These are phyloP conservation scores for Gorsachius magnificus DNA, from an alignment of 2,797 vertebrate genomes.

Conservation along the genomic window DNA sequence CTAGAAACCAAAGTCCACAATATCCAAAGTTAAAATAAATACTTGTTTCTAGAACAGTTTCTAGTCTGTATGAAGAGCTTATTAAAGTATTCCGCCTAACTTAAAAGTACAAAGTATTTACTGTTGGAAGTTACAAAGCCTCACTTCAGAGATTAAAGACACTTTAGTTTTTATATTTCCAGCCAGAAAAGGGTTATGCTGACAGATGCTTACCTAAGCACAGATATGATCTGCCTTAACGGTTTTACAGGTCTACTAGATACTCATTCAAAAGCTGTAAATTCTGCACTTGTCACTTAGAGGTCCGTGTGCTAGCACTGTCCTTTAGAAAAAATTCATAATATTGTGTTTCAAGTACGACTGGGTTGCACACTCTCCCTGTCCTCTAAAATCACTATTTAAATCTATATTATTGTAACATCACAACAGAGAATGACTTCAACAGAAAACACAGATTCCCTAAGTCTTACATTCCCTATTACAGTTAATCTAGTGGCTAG, in stretches of 20 bases:
- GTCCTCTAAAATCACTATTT: background rate
- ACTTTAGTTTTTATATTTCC: background rate
- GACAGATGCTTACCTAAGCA: background rate
- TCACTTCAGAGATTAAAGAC: background rate
- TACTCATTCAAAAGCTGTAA: background rate
- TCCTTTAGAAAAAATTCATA: background rate
- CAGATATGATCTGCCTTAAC: background rate
- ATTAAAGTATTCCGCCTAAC: background rate
- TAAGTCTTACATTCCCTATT: background rate
- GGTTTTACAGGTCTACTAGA: background rate
- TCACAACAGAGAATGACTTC: background rate
- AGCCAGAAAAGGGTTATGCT: background rate
- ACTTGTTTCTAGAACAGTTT: background rate
- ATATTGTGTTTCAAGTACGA: background rate
- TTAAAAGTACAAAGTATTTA: background rate
- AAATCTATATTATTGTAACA: accelerated
- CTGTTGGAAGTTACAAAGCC: background rate
- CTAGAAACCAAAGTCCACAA: slow-evolving; percentile 70
- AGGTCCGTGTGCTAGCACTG: background rate
- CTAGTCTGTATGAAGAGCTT: background rate
- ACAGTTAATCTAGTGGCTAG: background rate
- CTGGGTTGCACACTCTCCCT: background rate
- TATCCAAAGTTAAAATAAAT: background rate
- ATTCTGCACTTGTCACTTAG: background rate
- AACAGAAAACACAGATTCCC: background rate